Evolutionary conservation across 2,797 vertebrate genomes (phyloP).

Genomic region (Coregonus sp.): DNA sequence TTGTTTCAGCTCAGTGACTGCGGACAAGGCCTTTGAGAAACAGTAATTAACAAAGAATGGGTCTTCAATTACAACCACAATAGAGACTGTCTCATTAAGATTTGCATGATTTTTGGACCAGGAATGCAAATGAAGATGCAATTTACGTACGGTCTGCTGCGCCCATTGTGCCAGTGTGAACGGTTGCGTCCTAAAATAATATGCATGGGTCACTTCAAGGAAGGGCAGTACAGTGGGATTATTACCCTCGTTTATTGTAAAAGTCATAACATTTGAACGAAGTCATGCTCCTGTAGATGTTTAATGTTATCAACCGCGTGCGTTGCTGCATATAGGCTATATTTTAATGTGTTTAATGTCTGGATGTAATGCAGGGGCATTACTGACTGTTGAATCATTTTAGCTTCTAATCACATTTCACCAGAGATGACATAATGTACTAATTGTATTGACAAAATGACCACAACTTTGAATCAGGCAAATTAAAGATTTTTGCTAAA

Average conservation of each 20-base stretch:
- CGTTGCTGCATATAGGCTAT: constrained; percentile 25
- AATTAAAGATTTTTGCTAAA: neutral
- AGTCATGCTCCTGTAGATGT: constrained; percentile 28
- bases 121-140: constrained; percentile 82
- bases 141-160: constrained; percentile 79
- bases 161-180: constrained; percentile 74
- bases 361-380: constrained; percentile 40
- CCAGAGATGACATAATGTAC: constrained; percentile 1
- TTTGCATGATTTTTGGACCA: constrained; percentile 76
- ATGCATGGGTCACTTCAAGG: constrained; percentile 77
- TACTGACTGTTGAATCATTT: constrained; percentile 12
- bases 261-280: constrained; percentile 32
- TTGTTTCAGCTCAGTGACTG: constrained; percentile 76
- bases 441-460: constrained; percentile 1
- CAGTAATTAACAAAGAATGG: constrained; percentile 78
- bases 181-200: constrained; percentile 75
- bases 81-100: constrained; percentile 80
- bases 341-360: constrained; percentile 32
- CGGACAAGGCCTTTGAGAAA: constrained; percentile 72
- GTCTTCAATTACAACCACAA: constrained; percentile 81
- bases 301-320: constrained; percentile 11
- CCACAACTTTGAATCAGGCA: neutral
- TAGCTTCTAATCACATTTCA: constrained; percentile 4
- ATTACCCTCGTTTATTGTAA: constrained; percentile 50
- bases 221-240: constrained; percentile 56